Evolutionary conservation across 2,113 vertebrate species (phyloP).

Genomic region (Oenanthe oenanthe): DNA sequence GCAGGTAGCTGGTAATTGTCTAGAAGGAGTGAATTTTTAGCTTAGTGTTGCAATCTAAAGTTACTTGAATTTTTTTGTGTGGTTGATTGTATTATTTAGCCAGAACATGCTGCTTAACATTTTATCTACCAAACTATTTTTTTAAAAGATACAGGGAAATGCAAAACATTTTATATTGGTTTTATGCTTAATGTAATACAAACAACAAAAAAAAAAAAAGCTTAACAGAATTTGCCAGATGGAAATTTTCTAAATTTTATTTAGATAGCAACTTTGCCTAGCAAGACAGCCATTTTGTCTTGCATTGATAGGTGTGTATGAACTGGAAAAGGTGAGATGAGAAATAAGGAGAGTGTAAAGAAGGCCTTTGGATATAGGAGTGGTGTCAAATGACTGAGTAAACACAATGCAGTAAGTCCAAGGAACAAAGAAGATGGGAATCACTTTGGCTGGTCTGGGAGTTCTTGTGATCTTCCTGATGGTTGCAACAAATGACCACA

Average conservation of each 20-base stretch:
- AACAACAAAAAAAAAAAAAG: background rate
- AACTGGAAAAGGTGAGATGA: background rate
- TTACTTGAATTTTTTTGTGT: background rate
- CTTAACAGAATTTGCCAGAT: background rate
- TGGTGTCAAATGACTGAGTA: background rate
- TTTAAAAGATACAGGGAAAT: background rate
- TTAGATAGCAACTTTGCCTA: background rate
- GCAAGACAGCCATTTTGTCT: background rate
- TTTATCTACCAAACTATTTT: background rate
- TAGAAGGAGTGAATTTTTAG: conserved; percentile 5
- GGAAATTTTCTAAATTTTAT: background rate
- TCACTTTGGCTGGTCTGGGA: background rate
- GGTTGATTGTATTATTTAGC: background rate
- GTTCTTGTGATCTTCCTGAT: background rate
- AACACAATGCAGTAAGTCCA: background rate
- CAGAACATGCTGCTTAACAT: background rate
- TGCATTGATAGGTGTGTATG: background rate
- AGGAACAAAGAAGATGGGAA: background rate
- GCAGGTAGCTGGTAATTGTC: background rate
- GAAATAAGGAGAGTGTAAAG: background rate
- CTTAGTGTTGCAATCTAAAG: background rate
- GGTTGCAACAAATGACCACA: background rate
- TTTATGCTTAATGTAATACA: background rate
- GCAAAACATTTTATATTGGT: background rate
- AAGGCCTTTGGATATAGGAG: background rate